These are phyloP conservation scores for Pelecanus crispus DNA, from an alignment of 2,113 vertebrate species.

Conservation along the genomic window DNA sequence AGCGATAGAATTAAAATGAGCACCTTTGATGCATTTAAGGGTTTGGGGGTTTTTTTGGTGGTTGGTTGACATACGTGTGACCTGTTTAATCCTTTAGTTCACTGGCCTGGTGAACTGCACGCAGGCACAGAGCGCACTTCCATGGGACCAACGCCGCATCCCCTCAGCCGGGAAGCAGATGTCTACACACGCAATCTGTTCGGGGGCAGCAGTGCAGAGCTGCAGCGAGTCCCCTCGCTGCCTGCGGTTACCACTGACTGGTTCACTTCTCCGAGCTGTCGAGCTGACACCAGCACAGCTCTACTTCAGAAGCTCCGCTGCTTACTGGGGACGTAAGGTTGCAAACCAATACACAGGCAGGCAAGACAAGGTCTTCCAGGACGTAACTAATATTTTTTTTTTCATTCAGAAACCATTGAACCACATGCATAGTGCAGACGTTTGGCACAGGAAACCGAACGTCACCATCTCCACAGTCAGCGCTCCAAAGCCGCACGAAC, in stretches of 20 bases:
- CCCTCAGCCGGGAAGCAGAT: neutral
- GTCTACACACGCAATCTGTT: accelerated
- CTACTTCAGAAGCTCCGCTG: neutral
- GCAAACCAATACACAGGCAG: neutral
- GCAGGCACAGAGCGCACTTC: accelerated
- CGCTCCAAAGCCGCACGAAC: accelerated
- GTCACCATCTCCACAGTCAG: neutral
- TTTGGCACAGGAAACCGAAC: neutral
- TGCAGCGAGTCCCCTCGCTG: neutral
- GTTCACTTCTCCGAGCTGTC: neutral
- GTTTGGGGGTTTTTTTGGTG: too few species aligned
- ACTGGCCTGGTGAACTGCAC: neutral
- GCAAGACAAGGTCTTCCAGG: too few species aligned
- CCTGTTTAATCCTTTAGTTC: neutral
- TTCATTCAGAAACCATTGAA: neutral
- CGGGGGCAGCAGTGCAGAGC: neutral
- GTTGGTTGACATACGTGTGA: accelerated
- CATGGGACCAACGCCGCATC: accelerated
- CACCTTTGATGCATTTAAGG: neutral
- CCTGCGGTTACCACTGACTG: too few species aligned
- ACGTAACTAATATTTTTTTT: accelerated
- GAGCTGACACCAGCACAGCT: neutral
- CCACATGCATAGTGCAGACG: accelerated
- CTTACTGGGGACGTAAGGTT: neutral
- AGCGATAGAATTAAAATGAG: neutral